phyloP scores from a whole-genome alignment of 2,797 vertebrate species.

The Sitta carolinensis region DNA sequence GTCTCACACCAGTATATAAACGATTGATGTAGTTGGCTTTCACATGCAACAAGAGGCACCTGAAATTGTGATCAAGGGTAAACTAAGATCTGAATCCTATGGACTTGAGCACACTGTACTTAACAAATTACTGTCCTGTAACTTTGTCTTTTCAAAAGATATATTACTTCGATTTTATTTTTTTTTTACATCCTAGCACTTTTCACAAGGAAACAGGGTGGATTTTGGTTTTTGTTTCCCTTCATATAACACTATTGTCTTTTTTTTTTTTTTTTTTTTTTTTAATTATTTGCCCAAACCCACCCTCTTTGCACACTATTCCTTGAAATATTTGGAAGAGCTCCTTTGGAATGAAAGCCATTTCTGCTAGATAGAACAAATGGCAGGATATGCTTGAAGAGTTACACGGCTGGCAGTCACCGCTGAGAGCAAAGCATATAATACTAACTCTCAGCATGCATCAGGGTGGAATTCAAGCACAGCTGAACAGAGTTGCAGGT shows the following conservation, averaged over 20 bases:
- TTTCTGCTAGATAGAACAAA: conserved; percentile 26
- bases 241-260: neutral
- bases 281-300: neutral
- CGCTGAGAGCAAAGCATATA: conserved; percentile 22
- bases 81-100: neutral
- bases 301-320: neutral
- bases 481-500: conserved; percentile 38
- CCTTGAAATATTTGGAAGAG: neutral
- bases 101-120: neutral
- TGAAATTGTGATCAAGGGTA: neutral
- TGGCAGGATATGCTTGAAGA: conserved; percentile 14
- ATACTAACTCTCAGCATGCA: conserved; percentile 24
- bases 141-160: neutral
- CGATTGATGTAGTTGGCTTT: neutral
- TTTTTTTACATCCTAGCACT: neutral
- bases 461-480: conserved; percentile 30
- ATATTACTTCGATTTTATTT: neutral
- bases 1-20: accelerated
- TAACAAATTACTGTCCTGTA: neutral
- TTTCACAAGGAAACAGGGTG: neutral
- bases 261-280: neutral
- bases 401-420: neutral
- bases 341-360: neutral
- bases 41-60: neutral
- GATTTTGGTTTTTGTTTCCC: neutral